Evolutionary conservation across 2,113 vertebrate species (phyloP).

Genomic region (Martes martes): DNA sequence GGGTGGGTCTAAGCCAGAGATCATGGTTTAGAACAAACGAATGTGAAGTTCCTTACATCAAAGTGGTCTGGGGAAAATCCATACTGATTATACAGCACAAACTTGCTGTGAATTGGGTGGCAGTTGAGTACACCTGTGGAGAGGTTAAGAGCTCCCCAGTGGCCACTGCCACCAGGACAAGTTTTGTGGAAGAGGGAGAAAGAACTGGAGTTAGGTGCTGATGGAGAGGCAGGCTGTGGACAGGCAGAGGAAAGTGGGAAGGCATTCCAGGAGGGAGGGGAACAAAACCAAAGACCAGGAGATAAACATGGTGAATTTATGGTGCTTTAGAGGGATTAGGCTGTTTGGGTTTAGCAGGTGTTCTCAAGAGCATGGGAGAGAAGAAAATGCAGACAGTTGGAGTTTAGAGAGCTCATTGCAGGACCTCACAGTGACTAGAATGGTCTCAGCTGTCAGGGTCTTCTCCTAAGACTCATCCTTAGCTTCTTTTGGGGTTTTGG

Average conservation of each 20-base stretch:
- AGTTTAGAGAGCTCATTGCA: not conserved
- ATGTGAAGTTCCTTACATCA: not conserved
- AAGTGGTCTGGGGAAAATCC: not conserved
- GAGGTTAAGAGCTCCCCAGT: not conserved
- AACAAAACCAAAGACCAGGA: not conserved
- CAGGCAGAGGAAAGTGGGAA: not conserved
- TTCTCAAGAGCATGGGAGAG: not conserved
- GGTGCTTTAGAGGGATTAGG: not conserved
- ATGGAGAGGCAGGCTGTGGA: not conserved
- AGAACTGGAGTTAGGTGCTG: not conserved
- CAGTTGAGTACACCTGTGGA: not conserved
- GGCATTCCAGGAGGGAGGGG: not conserved
- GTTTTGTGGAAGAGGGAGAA: not conserved
- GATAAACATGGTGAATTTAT: not conserved
- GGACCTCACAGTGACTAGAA: not conserved
- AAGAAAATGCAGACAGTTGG: not conserved
- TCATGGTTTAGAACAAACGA: not conserved
- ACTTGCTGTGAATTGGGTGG: not conserved
- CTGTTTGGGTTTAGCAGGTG: not conserved
- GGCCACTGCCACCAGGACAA: not conserved
- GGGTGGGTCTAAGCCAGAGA: not conserved
- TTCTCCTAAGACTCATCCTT: not conserved
- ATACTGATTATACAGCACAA: not conserved
- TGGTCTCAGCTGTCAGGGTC: not conserved
- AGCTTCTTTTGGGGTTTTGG: not conserved